Evolutionary conservation across 2,113 vertebrate species (phyloP).

Genomic region (Chaetodon trifascialis): DNA sequence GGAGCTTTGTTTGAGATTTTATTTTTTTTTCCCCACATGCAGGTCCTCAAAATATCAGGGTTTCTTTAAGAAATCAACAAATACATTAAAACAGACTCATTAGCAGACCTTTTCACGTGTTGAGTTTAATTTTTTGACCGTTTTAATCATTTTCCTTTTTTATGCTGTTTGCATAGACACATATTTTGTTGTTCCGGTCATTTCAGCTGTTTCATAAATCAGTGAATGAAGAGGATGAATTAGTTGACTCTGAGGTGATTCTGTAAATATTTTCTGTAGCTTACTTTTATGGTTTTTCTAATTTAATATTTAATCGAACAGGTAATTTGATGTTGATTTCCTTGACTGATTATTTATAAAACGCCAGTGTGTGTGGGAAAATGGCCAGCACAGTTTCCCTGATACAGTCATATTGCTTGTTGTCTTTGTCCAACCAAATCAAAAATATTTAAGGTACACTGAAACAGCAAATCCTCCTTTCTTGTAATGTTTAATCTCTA

Average conservation of each 20-base stretch:
- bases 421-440: background rate
- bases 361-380: background rate
- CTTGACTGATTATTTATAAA: background rate
- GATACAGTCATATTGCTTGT: background rate
- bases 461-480: background rate
- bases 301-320: background rate
- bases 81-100: background rate
- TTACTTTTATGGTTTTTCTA: background rate
- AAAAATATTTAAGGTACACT: background rate
- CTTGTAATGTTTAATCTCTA: background rate
- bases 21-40: background rate
- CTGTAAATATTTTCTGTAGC: background rate
- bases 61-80: background rate
- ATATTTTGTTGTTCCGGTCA: background rate
- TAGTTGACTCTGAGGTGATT: background rate
- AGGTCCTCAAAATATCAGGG: background rate
- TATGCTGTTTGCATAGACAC: accelerated
- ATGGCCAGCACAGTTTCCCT: background rate
- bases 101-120: background rate
- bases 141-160: background rate
- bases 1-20: background rate
- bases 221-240: background rate
- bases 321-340: too few relatives aligned
- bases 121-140: background rate
- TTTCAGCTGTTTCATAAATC: background rate